Base-by-base conservation (phyloP, 2,797 vertebrate genomes). In the Spatula clypeata region DNA sequence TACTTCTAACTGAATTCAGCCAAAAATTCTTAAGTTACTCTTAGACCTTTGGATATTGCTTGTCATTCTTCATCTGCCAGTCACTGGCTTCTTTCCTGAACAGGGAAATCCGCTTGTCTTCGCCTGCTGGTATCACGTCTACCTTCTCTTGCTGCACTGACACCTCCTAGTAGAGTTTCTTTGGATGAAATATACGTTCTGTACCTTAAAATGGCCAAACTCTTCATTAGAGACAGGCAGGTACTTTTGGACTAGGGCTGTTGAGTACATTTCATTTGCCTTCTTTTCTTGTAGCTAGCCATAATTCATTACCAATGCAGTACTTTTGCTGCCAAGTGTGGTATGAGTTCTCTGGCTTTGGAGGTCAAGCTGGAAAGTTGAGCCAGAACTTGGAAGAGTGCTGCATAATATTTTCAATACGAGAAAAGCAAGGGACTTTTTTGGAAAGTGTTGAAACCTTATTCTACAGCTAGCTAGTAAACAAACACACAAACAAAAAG, bases 61-160 rank as follows among this genome's bases (percentile, higher is more conserved):
- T 91, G 9, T 69, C 15, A 87, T 94, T 17, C 23, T 84, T 89
- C 23, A 4, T 85, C 74, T 21, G 32, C 34, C 29, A n/a, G 23
- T 85, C 84, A 67, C 26, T 75, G 51, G 14, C 36, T 85, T 60
- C 31, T 67, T 88, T 76, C 71, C 54, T 90, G 42, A 77, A 66
- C 34, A 86, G 38, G 34, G 57, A 87, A 34, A 79, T 87, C 32
- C 38, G 4, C 17, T 55, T 76, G 6, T 70, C 70, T 71, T 77
- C 42, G 13, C 21, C 55, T 34, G 19, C 26, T 15, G 31, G n/a
- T n/a, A n/a, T 82, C 21, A 8, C 4, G 7, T 64, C 65, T 13
- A 6, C 16, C 16, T 44, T 53, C 49, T 84, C 69, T 73, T 21
- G 45, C 72, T 62, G 40, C 12, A 31, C 2, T 53, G 42, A 16